These are phyloP conservation scores for Lordiphosa mommai DNA, from an alignment of 1,140 invertebrate species.

Conservation along the genomic window DNA sequence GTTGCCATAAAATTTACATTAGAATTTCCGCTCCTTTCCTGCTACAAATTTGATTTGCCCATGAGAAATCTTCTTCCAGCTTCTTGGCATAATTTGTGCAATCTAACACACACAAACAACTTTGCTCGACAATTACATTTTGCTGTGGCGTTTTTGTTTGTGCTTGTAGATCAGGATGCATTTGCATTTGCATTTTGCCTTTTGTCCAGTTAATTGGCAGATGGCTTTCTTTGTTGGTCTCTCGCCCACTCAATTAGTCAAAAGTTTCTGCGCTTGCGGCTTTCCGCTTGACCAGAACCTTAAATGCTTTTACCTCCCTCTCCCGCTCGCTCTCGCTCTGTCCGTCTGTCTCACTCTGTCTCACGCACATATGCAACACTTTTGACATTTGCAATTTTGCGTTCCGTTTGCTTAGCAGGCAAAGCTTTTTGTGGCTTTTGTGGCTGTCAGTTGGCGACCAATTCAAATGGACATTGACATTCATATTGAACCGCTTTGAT, in stretches of 20 bases:
- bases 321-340: not conserved
- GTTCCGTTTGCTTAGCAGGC: slow-evolving; percentile 40
- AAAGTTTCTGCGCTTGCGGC: slow-evolving; percentile 51
- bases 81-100: slow-evolving; percentile 8
- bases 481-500: slow-evolving; percentile 50
- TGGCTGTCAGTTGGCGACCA: slow-evolving; percentile 56
- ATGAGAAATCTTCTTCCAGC: slow-evolving; percentile 3
- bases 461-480: slow-evolving; percentile 51
- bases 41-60: slow-evolving; percentile 34
- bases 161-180: too few relatives aligned
- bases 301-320: slow-evolving; percentile 19
- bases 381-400: slow-evolving; percentile 52
- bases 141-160: too few relatives aligned
- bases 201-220: slow-evolving; percentile 42
- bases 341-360: not conserved
- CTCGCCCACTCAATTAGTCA: slow-evolving; percentile 53
- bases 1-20: slow-evolving; percentile 73
- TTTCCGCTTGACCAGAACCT: slow-evolving; percentile 19
- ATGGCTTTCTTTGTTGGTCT: slow-evolving; percentile 17
- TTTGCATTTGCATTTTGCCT: not conserved
- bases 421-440: slow-evolving; percentile 61
- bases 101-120: too few relatives aligned
- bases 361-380: slow-evolving; percentile 10
- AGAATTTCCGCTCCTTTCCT: slow-evolving; percentile 52
- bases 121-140: too few relatives aligned